Conservation (phyloP, 1,140 invertebrate genomes). For the Temnothorax curvispinosus region DNA sequence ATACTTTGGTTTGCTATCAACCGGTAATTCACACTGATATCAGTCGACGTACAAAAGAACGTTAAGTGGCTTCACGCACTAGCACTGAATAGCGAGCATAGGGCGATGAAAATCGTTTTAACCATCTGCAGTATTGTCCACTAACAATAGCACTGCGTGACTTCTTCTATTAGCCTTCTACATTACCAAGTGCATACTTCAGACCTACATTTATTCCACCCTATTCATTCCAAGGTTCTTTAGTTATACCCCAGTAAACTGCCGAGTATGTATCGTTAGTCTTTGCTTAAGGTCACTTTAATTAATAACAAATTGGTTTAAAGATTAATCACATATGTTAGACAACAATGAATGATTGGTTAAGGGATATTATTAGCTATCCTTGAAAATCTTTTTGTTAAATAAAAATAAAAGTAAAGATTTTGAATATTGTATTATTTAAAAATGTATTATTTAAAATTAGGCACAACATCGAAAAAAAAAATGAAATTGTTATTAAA, state of each 20-base stretch:
- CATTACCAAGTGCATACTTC: slow-evolving; percentile 70
- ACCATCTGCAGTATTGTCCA: slow-evolving; percentile 77
- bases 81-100: not conserved
- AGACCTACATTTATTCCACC: slow-evolving; percentile 21
- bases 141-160: slow-evolving; percentile 82
- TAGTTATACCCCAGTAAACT: slow-evolving; percentile 37
- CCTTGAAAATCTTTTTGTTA: not conserved
- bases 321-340: not conserved
- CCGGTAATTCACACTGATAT: slow-evolving; percentile 5
- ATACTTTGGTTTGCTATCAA: slow-evolving; percentile 8
- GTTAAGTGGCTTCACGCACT: slow-evolving; percentile 19
- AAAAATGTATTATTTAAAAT: slow-evolving; percentile 6
- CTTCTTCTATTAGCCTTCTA: slow-evolving; percentile 83
- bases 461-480: not conserved
- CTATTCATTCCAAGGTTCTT: slow-evolving; percentile 26
- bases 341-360: not conserved
- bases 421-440: not conserved
- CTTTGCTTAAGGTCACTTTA: not conserved
- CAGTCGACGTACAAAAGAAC: slow-evolving; percentile 1
- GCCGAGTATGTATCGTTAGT: slow-evolving; percentile 3
- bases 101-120: slow-evolving; percentile 55
- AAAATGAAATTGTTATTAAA: not conserved
- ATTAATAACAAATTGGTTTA: slow-evolving; percentile 13
- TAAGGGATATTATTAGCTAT: not conserved
- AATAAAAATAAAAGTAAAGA: not conserved